Evolutionary conservation across 2,797 vertebrate genomes (phyloP), one percentile per base, ranked within the genome.

Genomic region (Microchirus variegatus): DNA sequence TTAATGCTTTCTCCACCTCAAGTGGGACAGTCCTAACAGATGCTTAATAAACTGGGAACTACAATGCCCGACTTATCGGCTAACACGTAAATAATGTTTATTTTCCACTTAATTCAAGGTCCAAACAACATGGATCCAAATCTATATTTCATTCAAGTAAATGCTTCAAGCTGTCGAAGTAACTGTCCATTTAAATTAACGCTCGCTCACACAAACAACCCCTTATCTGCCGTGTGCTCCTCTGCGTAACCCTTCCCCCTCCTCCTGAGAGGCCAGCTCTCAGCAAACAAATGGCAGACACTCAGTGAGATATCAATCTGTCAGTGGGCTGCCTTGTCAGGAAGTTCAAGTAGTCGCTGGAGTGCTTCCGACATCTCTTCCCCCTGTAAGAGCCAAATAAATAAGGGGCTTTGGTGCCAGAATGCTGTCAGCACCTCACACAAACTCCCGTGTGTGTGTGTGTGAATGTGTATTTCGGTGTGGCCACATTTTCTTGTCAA

Each of bases 291-390:
- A 94, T 89, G 91, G 45, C 80, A 72, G 48, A 82, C 92, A 93
- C 93, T 94, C 90, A 74, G 72, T 55, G 82, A 93, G 77, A 0
- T 92, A 94, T 94, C 91, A 88, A 88, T 91, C 92, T 94, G 94
- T 94, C 92, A 92, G 81, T 81, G 26, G 87, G 82, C 78, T 64
- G 73, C 85, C 90, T 89, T 88, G 90, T 91, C 82, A 82, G 93
- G 91, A 94, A 96, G 95, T 93, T 95, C 87, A 93, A 94, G 92
- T 85, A 90, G 93, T 94, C 80, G 82, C 56, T 80, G 73, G 75
- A 84, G 74, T 68, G 58, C 84, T 88, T 89, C 83, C 73, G 82
- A 84, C 81, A 61, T 67, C 73, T 82, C 82, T 87, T 92, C 91
- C 90, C 92, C 89, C 87, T n/a, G 86, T 81, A 85, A 90, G 85